Conservation (phyloP, 1,140 invertebrate genomes). For the Drepana arcuata region DNA sequence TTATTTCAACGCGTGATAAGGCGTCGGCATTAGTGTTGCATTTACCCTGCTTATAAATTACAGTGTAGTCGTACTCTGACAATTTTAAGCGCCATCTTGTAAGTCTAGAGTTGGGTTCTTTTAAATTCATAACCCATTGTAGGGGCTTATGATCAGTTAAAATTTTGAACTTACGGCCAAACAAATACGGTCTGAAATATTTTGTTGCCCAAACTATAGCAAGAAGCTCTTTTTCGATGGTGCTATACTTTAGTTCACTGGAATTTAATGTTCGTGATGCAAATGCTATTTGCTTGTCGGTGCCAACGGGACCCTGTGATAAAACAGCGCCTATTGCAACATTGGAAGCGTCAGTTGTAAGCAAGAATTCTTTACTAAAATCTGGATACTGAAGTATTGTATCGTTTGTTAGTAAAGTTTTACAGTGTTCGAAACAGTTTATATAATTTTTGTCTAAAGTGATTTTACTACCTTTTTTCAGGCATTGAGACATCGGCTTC, state of each 20-base stretch:
- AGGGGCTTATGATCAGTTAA: constrained; percentile 71
- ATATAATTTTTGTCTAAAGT: constrained; percentile 16
- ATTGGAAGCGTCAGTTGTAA: background rate
- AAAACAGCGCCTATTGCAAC: constrained; percentile 24
- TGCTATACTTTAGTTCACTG: constrained; percentile 12
- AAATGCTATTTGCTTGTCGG: constrained; percentile 31
- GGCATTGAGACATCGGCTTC: constrained; percentile 25
- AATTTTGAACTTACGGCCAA: constrained; percentile 48
- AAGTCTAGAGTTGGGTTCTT: constrained; percentile 60
- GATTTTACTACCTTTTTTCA: constrained; percentile 26
- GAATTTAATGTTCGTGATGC: constrained; percentile 28
- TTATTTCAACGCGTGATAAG: too few relatives aligned
- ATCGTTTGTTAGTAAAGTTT: background rate
- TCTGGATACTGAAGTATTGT: background rate
- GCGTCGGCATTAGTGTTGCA: constrained; percentile 47
- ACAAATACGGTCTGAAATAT: constrained; percentile 38
- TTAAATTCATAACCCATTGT: constrained; percentile 36
- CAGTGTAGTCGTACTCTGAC: constrained; percentile 51
- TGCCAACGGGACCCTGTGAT: constrained; percentile 27
- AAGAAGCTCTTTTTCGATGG: background rate
- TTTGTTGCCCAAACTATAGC: constrained; percentile 57
- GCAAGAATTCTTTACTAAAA: background rate
- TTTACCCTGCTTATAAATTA: constrained; percentile 53
- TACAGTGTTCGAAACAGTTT: constrained; percentile 25
- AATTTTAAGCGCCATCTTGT: constrained; percentile 67